Percentiles rank a stretch among this genome's conserved stretches.
These are phyloP conservation scores for Caloenas nicobarica DNA, from an alignment of 2,113 vertebrate genomes.

Conservation along the genomic window DNA sequence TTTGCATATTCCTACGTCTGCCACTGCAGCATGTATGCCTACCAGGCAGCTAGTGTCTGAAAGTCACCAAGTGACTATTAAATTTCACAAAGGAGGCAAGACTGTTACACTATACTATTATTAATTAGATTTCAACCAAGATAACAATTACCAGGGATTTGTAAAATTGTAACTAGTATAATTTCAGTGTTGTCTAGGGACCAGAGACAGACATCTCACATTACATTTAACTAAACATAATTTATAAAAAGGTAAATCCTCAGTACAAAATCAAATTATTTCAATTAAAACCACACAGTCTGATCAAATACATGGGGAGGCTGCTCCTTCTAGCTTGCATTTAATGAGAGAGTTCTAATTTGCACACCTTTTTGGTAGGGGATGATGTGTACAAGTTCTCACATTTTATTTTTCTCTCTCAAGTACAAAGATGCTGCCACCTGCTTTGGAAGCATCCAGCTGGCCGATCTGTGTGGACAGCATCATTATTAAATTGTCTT, in stretches of 20 bases:
- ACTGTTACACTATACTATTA: conserved; percentile 21
- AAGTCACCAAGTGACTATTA: conserved; percentile 17
- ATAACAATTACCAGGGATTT: conserved; percentile 31
- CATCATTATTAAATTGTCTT: conserved; percentile 28
- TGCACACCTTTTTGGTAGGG: neutral
- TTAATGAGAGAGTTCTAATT: conserved; percentile 33
- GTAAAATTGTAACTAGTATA: conserved; percentile 36
- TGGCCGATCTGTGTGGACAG: neutral
- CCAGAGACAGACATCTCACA: neutral
- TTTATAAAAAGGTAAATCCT: conserved; percentile 10
- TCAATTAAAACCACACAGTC: neutral
- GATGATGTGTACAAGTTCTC: neutral
- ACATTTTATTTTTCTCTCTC: neutral
- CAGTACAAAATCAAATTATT: conserved; percentile 8
- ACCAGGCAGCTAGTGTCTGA: neutral
- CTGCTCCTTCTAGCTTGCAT: neutral
- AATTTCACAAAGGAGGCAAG: neutral
- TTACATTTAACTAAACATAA: conserved; percentile 45
- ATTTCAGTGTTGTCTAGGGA: conserved; percentile 38
- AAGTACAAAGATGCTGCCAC: neutral
- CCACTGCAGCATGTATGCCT: neutral
- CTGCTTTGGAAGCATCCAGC: neutral
- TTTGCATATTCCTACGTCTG: neutral
- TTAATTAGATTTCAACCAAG: conserved; percentile 52
- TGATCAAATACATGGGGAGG: conserved; percentile 9